Percentiles rank a stretch among this genome's conserved stretches.
phyloP scores from a whole-genome alignment of 1,140 invertebrate species.

The Bombus balteatus region DNA sequence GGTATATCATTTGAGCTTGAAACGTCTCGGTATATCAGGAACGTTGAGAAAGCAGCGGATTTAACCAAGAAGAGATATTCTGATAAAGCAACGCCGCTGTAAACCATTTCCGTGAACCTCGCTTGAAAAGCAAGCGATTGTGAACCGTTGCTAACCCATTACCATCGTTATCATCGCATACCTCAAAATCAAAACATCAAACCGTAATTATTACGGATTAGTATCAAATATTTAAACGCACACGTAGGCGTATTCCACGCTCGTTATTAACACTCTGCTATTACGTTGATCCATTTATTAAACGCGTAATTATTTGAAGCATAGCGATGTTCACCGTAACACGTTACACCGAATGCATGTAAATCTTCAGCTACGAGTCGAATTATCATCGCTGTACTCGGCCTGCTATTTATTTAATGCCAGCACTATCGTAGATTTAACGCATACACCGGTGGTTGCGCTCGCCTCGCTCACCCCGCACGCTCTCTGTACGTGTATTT shows the following conservation, averaged over 20 bases:
- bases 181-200: not conserved
- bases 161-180: not conserved
- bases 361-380: slow-evolving; percentile 20
- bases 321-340: slow-evolving; percentile 3
- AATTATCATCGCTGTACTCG: slow-evolving; percentile 22
- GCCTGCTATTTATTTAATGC: slow-evolving; percentile 21
- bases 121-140: not conserved
- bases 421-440: slow-evolving; percentile 1
- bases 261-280: slow-evolving; percentile 20
- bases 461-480: too few relatives aligned
- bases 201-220: not conserved
- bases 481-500: not conserved
- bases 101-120: not conserved
- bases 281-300: slow-evolving; percentile 20
- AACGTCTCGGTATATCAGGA: too few relatives aligned
- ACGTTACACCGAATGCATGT: not conserved
- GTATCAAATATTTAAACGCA: too few relatives aligned
- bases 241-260: too few relatives aligned
- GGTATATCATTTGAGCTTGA: too few relatives aligned
- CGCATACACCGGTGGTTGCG: too few relatives aligned
- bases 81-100: too few relatives aligned
- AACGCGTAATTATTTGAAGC: slow-evolving; percentile 27
- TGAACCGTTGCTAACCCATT: not conserved
- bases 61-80: too few relatives aligned
- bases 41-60: too few relatives aligned